Evolutionary conservation across 2,888 invertebrate species (phyloP), one percentile per base, ranked within the genome.

Genomic region (Cheilosia soror): DNA sequence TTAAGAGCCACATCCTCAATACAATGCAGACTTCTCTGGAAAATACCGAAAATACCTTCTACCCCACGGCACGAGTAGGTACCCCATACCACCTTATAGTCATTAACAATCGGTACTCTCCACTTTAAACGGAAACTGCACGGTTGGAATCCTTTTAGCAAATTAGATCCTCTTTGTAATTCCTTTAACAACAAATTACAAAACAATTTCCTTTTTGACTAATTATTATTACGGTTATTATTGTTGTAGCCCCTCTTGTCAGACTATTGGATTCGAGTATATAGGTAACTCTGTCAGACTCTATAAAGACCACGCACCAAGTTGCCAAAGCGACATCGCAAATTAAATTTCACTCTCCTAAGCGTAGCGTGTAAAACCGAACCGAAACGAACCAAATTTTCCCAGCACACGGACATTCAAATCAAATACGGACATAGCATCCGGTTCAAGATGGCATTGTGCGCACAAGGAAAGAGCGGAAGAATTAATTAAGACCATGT

Each of bases 141-240:
- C 62, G 33, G 44, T 57, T 75, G 75, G 47, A 66, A 78, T 65
- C 82, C 82, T 82, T 78, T 82, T 82, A 82, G 66, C 82, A 72
- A 78, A 82, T 82, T 82, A 78, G 78, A 58, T 82, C 42, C 71
- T 69, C 55, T 60, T 78, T 25, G 82, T 78, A 78, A 82, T 60
- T 78, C 72, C 66, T 78, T 77, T 77, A 82, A 77, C 82, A 82
- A 82, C 82, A 78, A 78, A 78, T 82, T 82, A 78, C 57, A 82
- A 82, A 82, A 82, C 71, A 82, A 78, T 78, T 78, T 78, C 47
- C 78, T 72, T 72, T 82, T 78, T 78, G 62, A 66, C 60, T 77
- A 78, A 78, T 82, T 82, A 78, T 78, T 78, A 82, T 78, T 82
- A 49, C 72, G 60, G 53, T 82, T 72, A 66, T 82, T 82, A 72